Conservation (phyloP, 2,888 invertebrate genomes). For the Mechanitis mazaeus region DNA sequence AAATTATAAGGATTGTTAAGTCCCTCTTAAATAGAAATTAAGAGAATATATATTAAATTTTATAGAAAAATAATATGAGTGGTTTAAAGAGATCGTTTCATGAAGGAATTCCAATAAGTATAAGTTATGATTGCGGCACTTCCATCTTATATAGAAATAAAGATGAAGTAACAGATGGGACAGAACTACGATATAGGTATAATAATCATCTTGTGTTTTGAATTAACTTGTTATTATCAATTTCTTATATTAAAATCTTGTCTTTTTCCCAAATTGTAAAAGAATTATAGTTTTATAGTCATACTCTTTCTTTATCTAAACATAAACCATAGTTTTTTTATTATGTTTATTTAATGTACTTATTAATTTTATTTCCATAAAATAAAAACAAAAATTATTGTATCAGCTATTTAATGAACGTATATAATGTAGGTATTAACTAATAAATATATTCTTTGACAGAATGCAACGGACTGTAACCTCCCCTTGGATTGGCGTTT, state of each 20-base stretch:
- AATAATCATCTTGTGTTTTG: too few species aligned
- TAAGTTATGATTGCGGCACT: conserved; percentile 2
- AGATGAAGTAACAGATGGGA: neutral
- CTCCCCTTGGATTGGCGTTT: conserved; percentile 57
- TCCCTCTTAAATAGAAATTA: too few species aligned
- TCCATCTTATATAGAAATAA: conserved; percentile 1
- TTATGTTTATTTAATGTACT: too few species aligned
- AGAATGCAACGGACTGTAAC: conserved; percentile 27
- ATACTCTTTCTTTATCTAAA: too few species aligned
- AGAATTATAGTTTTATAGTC: too few species aligned
- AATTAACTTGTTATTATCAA: too few species aligned
- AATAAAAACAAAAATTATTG: neutral
- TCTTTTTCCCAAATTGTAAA: too few species aligned
- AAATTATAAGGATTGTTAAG: too few species aligned
- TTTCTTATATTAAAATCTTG: too few species aligned
- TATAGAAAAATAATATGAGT: neutral
- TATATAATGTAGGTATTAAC: neutral
- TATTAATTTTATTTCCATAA: too few species aligned
- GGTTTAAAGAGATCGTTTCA: neutral
- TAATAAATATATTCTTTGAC: conserved; percentile 26
- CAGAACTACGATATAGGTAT: neutral
- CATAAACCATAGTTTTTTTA: too few species aligned
- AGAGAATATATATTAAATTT: too few species aligned
- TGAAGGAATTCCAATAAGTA: conserved; percentile 5
- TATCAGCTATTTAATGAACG: neutral